Conservation (phyloP, 2,113 vertebrate species). For the Pica pica region DNA sequence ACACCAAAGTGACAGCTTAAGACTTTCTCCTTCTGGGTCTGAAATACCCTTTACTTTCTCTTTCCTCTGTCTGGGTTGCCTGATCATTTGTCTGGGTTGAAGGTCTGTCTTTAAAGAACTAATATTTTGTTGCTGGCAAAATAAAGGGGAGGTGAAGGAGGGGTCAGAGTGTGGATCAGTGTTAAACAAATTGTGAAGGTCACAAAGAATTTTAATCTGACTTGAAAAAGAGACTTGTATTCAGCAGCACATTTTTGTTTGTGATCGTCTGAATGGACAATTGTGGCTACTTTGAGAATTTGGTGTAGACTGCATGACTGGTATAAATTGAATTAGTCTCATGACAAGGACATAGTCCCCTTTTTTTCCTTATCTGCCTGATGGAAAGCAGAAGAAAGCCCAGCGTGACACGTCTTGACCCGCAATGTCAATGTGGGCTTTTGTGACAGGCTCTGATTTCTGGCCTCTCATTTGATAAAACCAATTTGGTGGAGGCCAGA, state of each 20-base stretch:
- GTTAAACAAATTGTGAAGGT: conserved; percentile 53
- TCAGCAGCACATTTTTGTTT: conserved; percentile 40
- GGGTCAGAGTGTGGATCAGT: conserved; percentile 24
- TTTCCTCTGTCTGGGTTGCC: not conserved
- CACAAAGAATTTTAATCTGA: conserved; percentile 31
- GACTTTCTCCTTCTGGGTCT: not conserved
- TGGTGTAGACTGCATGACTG: conserved; percentile 67
- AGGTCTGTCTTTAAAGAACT: conserved; percentile 41
- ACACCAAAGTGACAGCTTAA: not conserved
- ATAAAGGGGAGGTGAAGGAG: conserved; percentile 9
- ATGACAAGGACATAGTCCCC: conserved; percentile 63
- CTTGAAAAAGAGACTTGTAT: conserved; percentile 44
- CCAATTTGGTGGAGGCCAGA: conserved; percentile 31
- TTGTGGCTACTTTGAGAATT: conserved; percentile 46
- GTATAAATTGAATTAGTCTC: conserved; percentile 72
- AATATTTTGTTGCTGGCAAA: conserved; percentile 38
- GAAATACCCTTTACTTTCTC: not conserved
- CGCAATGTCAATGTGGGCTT: conserved; percentile 64
- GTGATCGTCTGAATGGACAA: conserved; percentile 25
- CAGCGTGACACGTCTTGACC: conserved; percentile 64
- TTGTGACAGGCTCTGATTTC: conserved; percentile 66
- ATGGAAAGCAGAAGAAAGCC: conserved; percentile 72
- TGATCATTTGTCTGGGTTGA: conserved; percentile 33
- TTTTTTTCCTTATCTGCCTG: conserved; percentile 53
- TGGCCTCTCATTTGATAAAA: conserved; percentile 72